Base-by-base conservation (phyloP, 2,797 vertebrate species). In the Diglossa cyanea region DNA sequence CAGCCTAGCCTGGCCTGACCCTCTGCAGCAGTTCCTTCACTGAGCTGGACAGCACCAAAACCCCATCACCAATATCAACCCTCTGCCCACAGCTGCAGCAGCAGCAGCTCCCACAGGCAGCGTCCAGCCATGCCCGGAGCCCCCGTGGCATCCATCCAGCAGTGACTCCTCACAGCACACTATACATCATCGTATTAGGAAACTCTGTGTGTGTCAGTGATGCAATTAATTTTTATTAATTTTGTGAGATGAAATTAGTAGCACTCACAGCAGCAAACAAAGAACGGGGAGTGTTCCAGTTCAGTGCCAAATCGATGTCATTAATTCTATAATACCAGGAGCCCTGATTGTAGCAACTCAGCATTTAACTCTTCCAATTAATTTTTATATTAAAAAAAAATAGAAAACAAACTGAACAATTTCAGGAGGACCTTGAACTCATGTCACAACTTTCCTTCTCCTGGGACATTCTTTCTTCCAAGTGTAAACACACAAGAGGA, bases 141-240 rank as follows among this genome's bases (percentile, higher is more conserved):
- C 94, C 83, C 94, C 53, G 72, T 18, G 65, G 95, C 95, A 96
- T 10, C 51, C 55, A 12, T 4, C 53, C 5, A 31, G n/a, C 45
- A 83, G 66, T 4, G 1, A 5, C 6, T 48, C 70, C 80, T 61
- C 74, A 50, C 17, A 42, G n/a, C 77, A 24, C 35, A 3, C 74
- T 6, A n/a, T 45, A 23, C 71, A 78, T 75, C 92, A 58, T 11
- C 4, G 1, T 2, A 37, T 78, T 78, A 84, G 72, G 42, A 71
- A 78, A 95, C 89, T 96, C 97, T 80, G 2, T 85, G 94, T 93
- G 95, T 91, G 96, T 96, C 97, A 91, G 91, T 11, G 63, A 87
- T 82, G 90, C 97, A 90, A 97, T 97, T 97, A 94, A 88, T 97
- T 97, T 95, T 96, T 98, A 98, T 98, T 98, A 97, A 98, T 98